phyloP scores from a whole-genome alignment of 2,113 vertebrate species.

The Lontra canadensis region DNA sequence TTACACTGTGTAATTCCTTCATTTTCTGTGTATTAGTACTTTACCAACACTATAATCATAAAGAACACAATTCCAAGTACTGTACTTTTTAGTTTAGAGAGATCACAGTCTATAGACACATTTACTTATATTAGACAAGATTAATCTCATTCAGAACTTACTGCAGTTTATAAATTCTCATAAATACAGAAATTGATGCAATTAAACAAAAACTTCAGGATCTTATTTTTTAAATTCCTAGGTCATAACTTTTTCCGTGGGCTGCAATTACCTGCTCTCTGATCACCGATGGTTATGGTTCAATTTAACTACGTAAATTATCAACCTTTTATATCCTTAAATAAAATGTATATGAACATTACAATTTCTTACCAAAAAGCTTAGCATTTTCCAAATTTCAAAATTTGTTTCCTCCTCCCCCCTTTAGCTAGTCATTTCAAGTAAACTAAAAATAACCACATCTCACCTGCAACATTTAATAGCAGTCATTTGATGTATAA shows the following conservation, averaged over 20 bases:
- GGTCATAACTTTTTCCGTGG: conserved; percentile 70
- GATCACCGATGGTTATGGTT: conserved; percentile 62
- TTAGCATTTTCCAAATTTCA: conserved; percentile 72
- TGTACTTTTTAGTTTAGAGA: conserved; percentile 83
- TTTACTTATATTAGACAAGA: conserved; percentile 84
- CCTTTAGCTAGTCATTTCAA: conserved; percentile 69
- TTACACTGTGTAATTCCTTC: conserved; percentile 86
- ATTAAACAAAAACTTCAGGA: conserved; percentile 76
- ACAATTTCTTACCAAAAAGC: conserved; percentile 65
- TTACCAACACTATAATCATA: conserved; percentile 88
- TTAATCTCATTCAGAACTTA: conserved; percentile 83
- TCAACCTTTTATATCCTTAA: conserved; percentile 68
- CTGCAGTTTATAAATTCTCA: conserved; percentile 83
- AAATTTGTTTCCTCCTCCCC: conserved; percentile 49
- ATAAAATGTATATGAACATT: conserved; percentile 77
- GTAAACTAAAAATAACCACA: conserved; percentile 80
- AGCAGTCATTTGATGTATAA: conserved; percentile 77
- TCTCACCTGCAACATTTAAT: conserved; percentile 81
- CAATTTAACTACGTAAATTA: conserved; percentile 74
- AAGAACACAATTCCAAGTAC: conserved; percentile 85
- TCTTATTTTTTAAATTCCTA: conserved; percentile 61
- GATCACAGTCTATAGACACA: conserved; percentile 87
- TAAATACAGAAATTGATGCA: conserved; percentile 82
- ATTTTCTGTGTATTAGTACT: conserved; percentile 88
- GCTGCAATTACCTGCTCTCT: conserved; percentile 39